Base-by-base conservation (phyloP, 1,140 invertebrate species). In the Drosophila miranda region DNA sequence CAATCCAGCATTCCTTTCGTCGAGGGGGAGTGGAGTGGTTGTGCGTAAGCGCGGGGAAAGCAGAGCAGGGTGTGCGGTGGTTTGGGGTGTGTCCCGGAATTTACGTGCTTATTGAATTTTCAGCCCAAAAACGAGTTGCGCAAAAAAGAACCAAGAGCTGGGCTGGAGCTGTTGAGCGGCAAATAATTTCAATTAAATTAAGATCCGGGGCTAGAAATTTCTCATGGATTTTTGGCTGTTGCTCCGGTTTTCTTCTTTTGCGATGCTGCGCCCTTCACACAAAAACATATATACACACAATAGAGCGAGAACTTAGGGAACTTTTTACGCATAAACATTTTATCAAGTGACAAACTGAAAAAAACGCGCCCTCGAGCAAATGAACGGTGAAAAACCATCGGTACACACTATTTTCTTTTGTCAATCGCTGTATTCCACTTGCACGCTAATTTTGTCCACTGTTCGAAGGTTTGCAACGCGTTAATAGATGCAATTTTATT, bases 71-170 rank as follows among this genome's bases (percentile, higher is more conserved):
- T 52, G 59, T n/a, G 48, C 50, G 45, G 61, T 30, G 50, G 59
- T 58, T 9, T 64, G 54, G 57, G 34, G 75, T 71, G 53, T 73
- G 80, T 76, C 60, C 63, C 75, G 80, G 76, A 84, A 84, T 84
- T 86, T 86, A 72, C 73, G 77, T 86, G 73, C 82, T 87, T 86
- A 87, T 87, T 84, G 81, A 87, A 78, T 87, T 84, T 86, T 86
- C 81, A 64, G 66, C 16, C 34, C 70, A 53, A 51, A 46, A 69
- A 55, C 58, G 62, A 74, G 81, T 86, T 80, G 68, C 51, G 77
- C 59, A 68, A 76, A 80, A 45, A 70, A 60, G 49, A 34, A 53
- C 50, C 26, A 34, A 58, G 49, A 57, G 26, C 23, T 53, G 48
- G 60, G 49, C 23, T 53, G 48, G 52, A 34, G 19, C 14, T 44